Conservation (phyloP, 2,797 vertebrate species). For the Halcyon smyrnensis region DNA sequence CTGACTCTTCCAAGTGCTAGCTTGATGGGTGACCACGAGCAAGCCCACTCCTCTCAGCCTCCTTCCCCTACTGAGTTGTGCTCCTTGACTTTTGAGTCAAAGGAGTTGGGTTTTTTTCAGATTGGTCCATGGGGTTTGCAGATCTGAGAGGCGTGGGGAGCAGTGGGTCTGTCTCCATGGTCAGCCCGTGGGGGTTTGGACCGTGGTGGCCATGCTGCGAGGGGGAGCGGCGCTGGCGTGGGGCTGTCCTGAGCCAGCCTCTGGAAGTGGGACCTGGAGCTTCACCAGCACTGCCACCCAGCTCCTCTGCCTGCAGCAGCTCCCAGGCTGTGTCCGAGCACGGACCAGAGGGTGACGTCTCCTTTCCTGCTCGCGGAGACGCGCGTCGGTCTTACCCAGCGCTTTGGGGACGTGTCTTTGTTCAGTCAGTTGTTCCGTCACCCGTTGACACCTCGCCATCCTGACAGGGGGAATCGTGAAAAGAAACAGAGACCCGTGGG, state of each 20-base stretch:
- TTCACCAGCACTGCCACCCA: rapidly evolving
- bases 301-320: not conserved
- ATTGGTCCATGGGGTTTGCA: not conserved
- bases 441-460: not conserved
- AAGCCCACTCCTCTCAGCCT: not conserved
- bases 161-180: rapidly evolving
- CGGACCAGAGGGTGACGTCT: rapidly evolving
- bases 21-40: not conserved
- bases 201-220: rapidly evolving
- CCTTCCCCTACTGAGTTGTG: not conserved
- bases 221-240: not conserved
- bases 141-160: not conserved
- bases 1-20: not conserved
- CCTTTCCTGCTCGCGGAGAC: rapidly evolving
- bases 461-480: not conserved
- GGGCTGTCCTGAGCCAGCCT: not conserved
- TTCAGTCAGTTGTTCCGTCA: not conserved
- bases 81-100: not conserved
- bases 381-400: rapidly evolving
- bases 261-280: not conserved
- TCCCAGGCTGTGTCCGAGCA: not conserved
- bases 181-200: not conserved
- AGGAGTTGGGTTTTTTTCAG: not conserved
- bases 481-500: not conserved
- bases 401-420: not conserved